A percentile compares a stretch with the other conserved stretches of the same genome.
Evolutionary conservation across 2,888 invertebrate species (phyloP).

Genomic region (Cantharis flavilabris): DNA sequence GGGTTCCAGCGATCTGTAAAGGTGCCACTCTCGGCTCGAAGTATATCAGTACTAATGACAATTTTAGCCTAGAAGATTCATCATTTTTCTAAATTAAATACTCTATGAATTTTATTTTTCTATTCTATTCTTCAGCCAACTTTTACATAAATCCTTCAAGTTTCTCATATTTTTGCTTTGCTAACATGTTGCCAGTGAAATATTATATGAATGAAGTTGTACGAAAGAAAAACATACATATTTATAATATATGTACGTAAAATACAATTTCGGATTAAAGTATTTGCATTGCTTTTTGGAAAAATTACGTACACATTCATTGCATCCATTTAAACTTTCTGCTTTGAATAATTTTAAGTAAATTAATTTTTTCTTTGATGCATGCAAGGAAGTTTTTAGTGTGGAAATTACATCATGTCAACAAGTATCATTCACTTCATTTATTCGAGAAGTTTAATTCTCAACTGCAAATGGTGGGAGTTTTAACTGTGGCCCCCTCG

Average conservation of each 20-base stretch:
- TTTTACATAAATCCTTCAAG: background rate
- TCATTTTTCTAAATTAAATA: background rate
- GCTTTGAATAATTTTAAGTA: background rate
- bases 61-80: background rate
- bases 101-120: background rate
- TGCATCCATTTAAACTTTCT: background rate
- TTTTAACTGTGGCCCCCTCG: slow-evolving; percentile 28
- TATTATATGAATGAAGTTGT: background rate
- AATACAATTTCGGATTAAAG: background rate
- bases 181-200: background rate
- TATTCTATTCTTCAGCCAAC: background rate
- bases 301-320: background rate
- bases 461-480: slow-evolving; percentile 28
- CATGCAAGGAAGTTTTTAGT: slow-evolving; percentile 5
- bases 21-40: background rate
- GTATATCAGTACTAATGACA: background rate
- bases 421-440: slow-evolving; percentile 25
- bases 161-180: background rate
- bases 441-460: slow-evolving; percentile 31
- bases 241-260: too few species aligned
- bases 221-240: background rate
- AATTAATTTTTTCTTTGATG: slow-evolving; percentile 1
- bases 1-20: background rate
- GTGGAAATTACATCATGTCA: slow-evolving; percentile 21
- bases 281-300: background rate